Percentiles rank a stretch among this genome's conserved stretches.
phyloP scores from a whole-genome alignment of 2,888 invertebrate genomes.

The Himalopsyche tibetana region DNA sequence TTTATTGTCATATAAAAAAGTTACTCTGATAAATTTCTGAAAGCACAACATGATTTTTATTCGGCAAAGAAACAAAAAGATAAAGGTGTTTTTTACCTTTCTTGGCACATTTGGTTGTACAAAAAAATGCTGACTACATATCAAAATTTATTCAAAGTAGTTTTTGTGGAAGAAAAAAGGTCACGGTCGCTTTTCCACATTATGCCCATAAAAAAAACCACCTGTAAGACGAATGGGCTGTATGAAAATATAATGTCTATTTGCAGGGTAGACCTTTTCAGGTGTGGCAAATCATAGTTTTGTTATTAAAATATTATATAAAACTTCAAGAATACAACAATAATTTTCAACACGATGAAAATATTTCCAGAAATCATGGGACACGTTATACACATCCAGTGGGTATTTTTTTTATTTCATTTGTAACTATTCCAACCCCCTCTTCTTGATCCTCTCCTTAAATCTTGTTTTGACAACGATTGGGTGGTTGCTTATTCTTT shows the following conservation, averaged over 20 bases:
- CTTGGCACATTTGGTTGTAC: neutral
- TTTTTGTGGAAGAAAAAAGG: conserved; percentile 43
- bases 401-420: too few relatives aligned
- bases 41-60: conserved; percentile 13
- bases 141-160: conserved; percentile 35
- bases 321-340: too few relatives aligned
- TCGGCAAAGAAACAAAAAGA: neutral
- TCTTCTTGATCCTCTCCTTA: too few relatives aligned
- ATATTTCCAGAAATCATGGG: too few relatives aligned
- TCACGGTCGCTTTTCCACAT: conserved; percentile 48
- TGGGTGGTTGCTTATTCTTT: too few relatives aligned
- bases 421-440: too few relatives aligned
- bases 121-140: conserved; percentile 19
- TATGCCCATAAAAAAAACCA: conserved; percentile 49
- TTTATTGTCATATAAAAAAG: neutral
- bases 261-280: neutral
- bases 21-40: neutral
- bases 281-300: neutral
- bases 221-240: conserved; percentile 51
- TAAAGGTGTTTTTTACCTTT: conserved; percentile 19
- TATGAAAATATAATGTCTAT: conserved; percentile 43
- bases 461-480: too few relatives aligned
- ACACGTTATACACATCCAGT: too few relatives aligned
- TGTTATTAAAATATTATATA: too few relatives aligned
- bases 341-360: too few relatives aligned